Evolutionary conservation across 2,113 vertebrate genomes (phyloP).

Genomic region (Notarius lentiginosus): DNA sequence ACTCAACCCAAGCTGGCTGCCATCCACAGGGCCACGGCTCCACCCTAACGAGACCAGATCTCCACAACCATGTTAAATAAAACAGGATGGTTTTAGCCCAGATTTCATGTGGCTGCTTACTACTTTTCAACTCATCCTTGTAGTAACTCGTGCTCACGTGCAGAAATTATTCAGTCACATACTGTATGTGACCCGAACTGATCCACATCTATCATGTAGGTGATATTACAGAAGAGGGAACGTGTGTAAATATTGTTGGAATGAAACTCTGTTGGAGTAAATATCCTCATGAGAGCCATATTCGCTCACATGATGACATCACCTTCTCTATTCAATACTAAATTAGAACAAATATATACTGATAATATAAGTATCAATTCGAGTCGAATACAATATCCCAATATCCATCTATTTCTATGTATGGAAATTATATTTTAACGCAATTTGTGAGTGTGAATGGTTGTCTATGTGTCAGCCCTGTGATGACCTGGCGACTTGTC

Average conservation of each 20-base stretch:
- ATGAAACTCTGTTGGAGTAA: background rate
- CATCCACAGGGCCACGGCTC: background rate
- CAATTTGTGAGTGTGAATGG: background rate
- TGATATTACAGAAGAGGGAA: background rate
- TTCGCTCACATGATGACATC: background rate
- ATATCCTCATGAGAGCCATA: background rate
- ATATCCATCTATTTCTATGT: too few species aligned
- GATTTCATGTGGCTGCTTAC: background rate
- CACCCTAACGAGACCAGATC: background rate
- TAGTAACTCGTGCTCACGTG: too few species aligned
- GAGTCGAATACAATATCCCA: too few species aligned
- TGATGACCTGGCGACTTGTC: too few species aligned
- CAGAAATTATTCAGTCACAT: background rate
- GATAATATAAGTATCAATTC: too few species aligned
- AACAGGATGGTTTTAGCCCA: background rate
- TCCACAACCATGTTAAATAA: background rate
- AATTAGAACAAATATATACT: background rate
- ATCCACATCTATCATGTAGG: background rate
- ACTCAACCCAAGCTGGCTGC: slow-evolving; percentile 1
- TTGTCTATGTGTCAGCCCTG: too few species aligned
- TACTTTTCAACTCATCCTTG: background rate
- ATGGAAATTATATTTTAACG: background rate
- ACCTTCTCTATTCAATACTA: background rate
- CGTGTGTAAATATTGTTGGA: background rate
- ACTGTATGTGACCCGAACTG: background rate